These are phyloP conservation scores for human DNA, from an alignment of 2,113 vertebrate species.

Conservation along the genomic window GRCh38 chr18:51152001-51152500, in stretches of 20 bases:
- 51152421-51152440: neutral
- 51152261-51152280: neutral
- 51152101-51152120: neutral
- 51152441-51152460: neutral
- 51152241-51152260: too few species aligned
- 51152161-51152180: neutral
- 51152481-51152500: neutral
- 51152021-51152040: neutral
- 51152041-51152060: neutral
- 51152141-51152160: neutral
- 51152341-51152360: too few species aligned
- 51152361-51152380: neutral
- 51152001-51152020: rapidly evolving
- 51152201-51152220: neutral
- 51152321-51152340: neutral
- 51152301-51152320: neutral
- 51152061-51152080: neutral
- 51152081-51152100: neutral
- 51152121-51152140: neutral
- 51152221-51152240: neutral
- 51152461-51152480: neutral
- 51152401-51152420: too few species aligned
- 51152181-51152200: neutral
- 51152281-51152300: slow-evolving; percentile 21
- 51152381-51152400: neutral